phyloP scores from a whole-genome alignment of 2,797 vertebrate genomes.

The Silurus lanzhouensis region DNA sequence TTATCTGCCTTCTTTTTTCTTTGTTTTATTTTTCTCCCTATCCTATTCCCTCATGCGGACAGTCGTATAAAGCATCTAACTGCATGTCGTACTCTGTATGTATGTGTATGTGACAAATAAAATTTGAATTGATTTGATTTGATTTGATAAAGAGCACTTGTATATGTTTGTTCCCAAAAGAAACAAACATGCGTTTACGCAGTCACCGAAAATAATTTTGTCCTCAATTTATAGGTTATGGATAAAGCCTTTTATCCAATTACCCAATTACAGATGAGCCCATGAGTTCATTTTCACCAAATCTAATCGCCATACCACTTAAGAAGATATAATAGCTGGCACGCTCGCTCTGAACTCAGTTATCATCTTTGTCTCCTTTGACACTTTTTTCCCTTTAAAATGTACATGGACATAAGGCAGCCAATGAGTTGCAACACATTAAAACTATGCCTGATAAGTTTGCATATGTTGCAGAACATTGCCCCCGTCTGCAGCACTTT shows the following conservation, averaged over 20 bases:
- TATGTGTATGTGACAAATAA: too few relatives aligned
- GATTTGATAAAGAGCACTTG: too few relatives aligned
- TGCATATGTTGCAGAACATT: conserved; percentile 73
- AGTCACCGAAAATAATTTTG: neutral
- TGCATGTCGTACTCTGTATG: too few relatives aligned
- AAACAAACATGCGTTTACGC: neutral
- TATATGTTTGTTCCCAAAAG: too few relatives aligned
- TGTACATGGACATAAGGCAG: conserved; percentile 72
- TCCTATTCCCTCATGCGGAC: too few relatives aligned
- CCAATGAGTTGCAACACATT: conserved; percentile 80
- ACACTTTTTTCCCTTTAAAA: conserved; percentile 68
- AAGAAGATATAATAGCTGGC: conserved; percentile 47
- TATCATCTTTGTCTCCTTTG: conserved; percentile 55
- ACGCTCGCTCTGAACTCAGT: conserved; percentile 41
- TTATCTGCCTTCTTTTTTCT: too few relatives aligned
- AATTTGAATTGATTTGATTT: too few relatives aligned
- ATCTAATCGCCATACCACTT: conserved; percentile 43
- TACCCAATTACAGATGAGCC: conserved; percentile 35
- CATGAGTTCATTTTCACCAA: conserved; percentile 37
- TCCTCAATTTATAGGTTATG: conserved; percentile 16
- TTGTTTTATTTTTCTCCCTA: too few relatives aligned
- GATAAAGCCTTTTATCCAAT: conserved; percentile 27
- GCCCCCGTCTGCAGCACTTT: conserved; percentile 65
- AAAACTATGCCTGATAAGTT: conserved; percentile 72
- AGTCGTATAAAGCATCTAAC: too few relatives aligned